A percentile compares a stretch with the other conserved stretches of the same genome.
phyloP scores from a whole-genome alignment of 2,113 vertebrate species.

The Lathamus discolor region DNA sequence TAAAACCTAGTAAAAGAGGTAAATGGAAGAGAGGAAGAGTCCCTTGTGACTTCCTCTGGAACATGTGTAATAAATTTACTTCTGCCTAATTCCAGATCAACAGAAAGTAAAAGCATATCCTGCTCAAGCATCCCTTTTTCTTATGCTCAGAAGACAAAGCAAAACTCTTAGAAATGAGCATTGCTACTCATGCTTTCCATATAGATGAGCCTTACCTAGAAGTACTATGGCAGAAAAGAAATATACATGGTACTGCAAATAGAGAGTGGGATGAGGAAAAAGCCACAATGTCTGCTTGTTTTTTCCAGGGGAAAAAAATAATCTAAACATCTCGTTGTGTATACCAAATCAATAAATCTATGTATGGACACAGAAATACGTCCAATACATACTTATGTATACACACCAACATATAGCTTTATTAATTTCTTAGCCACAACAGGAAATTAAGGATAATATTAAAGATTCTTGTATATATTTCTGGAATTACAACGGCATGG shows the following conservation, averaged over 20 bases:
- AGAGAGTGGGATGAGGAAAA: background rate
- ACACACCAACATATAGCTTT: background rate
- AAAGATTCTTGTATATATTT: background rate
- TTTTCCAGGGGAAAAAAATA: background rate
- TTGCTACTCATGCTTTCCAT: background rate
- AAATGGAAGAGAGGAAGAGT: background rate
- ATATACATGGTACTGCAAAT: background rate
- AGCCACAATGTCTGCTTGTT: background rate
- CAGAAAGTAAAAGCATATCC: background rate
- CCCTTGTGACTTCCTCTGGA: background rate
- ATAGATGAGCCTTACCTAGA: background rate
- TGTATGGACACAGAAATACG: background rate
- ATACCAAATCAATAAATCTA: background rate
- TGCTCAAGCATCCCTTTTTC: background rate
- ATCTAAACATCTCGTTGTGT: background rate
- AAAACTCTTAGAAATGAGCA: background rate
- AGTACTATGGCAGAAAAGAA: background rate
- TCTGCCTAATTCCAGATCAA: background rate
- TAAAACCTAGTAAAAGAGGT: background rate
- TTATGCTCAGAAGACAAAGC: background rate
- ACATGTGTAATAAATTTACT: background rate
- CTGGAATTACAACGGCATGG: background rate
- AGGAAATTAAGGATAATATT: background rate
- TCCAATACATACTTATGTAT: background rate
- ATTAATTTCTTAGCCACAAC: background rate